These are phyloP conservation scores for Nipponia nippon DNA, from an alignment of 2,113 vertebrate species.

Conservation along the genomic window DNA sequence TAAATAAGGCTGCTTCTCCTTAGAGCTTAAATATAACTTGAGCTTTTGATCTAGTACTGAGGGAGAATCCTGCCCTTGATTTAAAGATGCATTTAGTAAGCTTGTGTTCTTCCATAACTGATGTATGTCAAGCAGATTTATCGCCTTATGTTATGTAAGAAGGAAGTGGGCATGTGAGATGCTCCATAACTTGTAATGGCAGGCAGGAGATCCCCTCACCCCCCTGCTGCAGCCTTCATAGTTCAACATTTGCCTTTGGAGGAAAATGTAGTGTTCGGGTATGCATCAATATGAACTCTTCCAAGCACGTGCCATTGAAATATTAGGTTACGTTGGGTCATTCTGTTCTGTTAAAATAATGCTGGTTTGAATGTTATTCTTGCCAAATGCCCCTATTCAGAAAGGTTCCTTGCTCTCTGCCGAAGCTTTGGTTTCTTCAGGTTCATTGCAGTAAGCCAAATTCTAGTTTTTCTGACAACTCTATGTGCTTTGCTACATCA, in stretches of 20 bases:
- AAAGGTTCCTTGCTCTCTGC: neutral
- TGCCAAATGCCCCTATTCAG: neutral
- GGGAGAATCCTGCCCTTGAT: neutral
- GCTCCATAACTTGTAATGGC: neutral
- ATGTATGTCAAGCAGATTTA: conserved; percentile 1
- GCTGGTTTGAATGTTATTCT: neutral
- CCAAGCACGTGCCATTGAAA: neutral
- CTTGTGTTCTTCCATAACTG: neutral
- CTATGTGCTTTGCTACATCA: neutral
- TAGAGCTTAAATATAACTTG: neutral
- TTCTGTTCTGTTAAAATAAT: neutral
- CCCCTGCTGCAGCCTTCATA: neutral
- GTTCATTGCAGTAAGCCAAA: neutral
- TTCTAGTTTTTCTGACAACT: neutral
- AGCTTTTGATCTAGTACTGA: conserved; percentile 6
- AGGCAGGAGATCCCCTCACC: neutral
- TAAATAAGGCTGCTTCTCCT: neutral
- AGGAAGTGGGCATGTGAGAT: neutral
- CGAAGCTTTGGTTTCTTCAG: neutral
- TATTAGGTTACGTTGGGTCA: neutral
- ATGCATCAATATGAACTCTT: neutral
- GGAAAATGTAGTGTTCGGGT: neutral
- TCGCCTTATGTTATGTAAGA: neutral
- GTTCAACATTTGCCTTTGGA: neutral
- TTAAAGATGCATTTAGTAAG: conserved; percentile 5